Evolutionary conservation across 2,113 vertebrate genomes (phyloP).

Genomic region (Mesocricetus auratus): DNA sequence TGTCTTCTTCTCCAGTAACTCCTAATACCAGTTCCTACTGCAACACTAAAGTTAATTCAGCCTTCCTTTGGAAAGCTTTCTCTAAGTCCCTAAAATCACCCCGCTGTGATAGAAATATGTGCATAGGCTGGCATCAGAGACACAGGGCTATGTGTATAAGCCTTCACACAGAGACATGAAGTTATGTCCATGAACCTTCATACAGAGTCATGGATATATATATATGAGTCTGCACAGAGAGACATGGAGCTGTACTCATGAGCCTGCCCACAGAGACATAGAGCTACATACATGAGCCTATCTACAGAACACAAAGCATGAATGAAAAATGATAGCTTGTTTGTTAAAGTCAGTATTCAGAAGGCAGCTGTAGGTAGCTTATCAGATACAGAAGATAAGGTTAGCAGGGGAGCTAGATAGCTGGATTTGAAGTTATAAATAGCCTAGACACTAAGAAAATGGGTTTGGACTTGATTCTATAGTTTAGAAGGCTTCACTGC

Average conservation of each 20-base stretch:
- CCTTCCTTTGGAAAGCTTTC: background rate
- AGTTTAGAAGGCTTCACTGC: background rate
- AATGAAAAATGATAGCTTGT: constrained; percentile 22
- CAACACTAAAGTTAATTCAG: background rate
- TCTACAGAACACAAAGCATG: background rate
- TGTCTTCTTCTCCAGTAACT: background rate
- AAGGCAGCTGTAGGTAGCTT: background rate
- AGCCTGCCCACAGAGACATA: background rate
- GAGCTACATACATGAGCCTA: background rate
- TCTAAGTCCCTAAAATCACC: background rate
- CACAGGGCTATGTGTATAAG: background rate
- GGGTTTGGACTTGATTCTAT: constrained; percentile 13
- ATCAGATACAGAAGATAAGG: background rate
- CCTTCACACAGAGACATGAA: background rate
- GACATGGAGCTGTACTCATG: background rate
- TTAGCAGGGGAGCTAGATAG: background rate
- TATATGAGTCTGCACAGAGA: background rate
- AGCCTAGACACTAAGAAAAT: background rate
- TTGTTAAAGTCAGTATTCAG: background rate
- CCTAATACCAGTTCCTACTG: background rate
- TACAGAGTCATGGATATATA: background rate
- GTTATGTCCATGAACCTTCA: background rate
- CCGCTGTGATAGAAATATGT: background rate
- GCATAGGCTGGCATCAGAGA: background rate
- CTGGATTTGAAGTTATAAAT: constrained; percentile 7